Percentiles rank a stretch among this genome's conserved stretches.
phyloP scores from a whole-genome alignment of 37 sponge, comb jelly and placozoan species.

The Hormiphora californensis region DNA sequence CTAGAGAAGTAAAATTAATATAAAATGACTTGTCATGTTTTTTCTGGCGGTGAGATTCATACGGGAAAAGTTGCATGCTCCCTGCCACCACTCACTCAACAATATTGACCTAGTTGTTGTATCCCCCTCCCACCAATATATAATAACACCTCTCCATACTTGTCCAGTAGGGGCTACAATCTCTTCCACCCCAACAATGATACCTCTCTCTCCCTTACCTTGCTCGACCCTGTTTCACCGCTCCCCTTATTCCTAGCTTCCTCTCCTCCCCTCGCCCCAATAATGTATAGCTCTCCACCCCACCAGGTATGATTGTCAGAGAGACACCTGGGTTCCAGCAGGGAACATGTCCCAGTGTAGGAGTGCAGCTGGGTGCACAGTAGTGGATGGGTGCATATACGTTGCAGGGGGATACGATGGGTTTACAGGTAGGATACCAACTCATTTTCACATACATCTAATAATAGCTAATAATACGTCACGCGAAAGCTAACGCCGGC shows the following conservation, averaged over 20 bases:
- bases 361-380: slow-evolving; percentile 29
- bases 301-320: slow-evolving; percentile 48
- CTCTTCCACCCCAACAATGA: background rate
- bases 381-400: slow-evolving; percentile 31
- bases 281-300: too few species aligned
- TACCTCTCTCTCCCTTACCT: too few species aligned
- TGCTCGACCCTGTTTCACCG: too few species aligned
- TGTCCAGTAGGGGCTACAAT: background rate
- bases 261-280: too few species aligned
- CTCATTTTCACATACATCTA: too few species aligned
- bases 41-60: background rate
- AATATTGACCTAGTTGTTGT: too few species aligned
- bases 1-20: background rate
- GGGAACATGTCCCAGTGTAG: background rate
- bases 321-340: slow-evolving; percentile 11
- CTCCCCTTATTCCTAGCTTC: too few species aligned
- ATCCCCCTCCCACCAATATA: too few species aligned
- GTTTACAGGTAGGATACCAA: slow-evolving; percentile 13
- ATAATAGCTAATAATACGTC: too few species aligned
- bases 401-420: slow-evolving; percentile 45
- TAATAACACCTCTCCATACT: background rate
- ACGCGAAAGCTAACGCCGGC: too few species aligned
- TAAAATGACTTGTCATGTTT: background rate
- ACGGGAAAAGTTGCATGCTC: too few species aligned
- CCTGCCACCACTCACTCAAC: too few species aligned